These are phyloP conservation scores for Tarsius wallacei DNA, from an alignment of 2,797 vertebrate species.

Conservation along the genomic window DNA sequence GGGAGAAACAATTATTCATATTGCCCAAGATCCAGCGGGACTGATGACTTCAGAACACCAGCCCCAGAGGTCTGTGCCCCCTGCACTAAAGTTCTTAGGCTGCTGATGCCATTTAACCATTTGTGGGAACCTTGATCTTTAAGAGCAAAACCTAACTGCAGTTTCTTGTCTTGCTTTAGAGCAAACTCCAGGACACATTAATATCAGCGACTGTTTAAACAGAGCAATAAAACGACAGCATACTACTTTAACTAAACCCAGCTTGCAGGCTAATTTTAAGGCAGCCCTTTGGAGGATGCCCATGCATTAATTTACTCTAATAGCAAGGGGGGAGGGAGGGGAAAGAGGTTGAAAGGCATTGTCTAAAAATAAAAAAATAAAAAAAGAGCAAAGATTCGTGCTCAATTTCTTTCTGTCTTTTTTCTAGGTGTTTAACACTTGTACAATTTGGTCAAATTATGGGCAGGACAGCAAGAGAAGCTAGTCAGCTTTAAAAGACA, in stretches of 20 bases:
- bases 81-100: neutral
- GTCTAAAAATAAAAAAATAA: slow-evolving; percentile 1
- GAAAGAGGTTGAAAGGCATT: slow-evolving; percentile 76
- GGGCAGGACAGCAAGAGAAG: slow-evolving; percentile 90
- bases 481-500: slow-evolving; percentile 87
- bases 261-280: slow-evolving; percentile 72
- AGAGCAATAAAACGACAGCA: slow-evolving; percentile 64
- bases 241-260: slow-evolving; percentile 80
- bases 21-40: neutral
- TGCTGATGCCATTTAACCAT: neutral
- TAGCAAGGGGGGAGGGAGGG: slow-evolving; percentile 71
- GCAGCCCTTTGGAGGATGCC: slow-evolving; percentile 72
- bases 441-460: slow-evolving; percentile 93
- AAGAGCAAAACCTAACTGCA: neutral
- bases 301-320: slow-evolving; percentile 76
- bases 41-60: neutral
- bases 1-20: neutral
- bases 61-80: neutral
- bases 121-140: neutral
- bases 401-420: slow-evolving; percentile 82
- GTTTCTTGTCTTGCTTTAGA: neutral
- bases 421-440: slow-evolving; percentile 90
- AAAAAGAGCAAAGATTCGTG: slow-evolving; percentile 24
- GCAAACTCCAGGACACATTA: slow-evolving; percentile 68
- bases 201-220: slow-evolving; percentile 85